Evolutionary conservation across 2,797 vertebrate genomes (phyloP).

Genomic region (Pseudocheirus occidentalis): DNA sequence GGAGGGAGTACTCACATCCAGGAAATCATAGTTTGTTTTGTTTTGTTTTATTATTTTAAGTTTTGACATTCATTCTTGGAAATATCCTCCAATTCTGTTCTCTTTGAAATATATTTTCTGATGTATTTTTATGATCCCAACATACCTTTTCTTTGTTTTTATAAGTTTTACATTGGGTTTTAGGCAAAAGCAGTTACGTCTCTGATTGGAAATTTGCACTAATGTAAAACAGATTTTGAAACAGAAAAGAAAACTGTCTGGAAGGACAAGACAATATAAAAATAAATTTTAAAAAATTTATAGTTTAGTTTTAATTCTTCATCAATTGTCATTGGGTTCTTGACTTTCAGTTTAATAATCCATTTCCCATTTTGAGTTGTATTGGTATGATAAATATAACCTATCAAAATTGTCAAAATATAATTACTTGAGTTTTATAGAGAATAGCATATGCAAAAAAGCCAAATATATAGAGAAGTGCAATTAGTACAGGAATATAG

Average conservation of each 20-base stretch:
- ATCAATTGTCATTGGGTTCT: constrained; percentile 30
- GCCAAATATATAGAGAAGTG: not conserved
- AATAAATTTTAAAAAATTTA: constrained; percentile 15
- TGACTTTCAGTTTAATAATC: constrained; percentile 8
- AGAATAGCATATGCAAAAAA: constrained; percentile 22
- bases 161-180: not conserved
- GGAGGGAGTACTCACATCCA: not conserved
- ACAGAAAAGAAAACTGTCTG: not conserved
- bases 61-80: not conserved
- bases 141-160: constrained; percentile 32
- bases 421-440: constrained; percentile 12
- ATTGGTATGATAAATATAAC: constrained; percentile 7
- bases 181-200: constrained; percentile 38
- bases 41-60: too few species aligned
- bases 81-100: not conserved
- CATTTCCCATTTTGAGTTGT: not conserved
- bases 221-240: constrained; percentile 30
- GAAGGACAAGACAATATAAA: not conserved
- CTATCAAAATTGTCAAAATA: not conserved
- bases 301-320: not conserved
- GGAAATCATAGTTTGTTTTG: not conserved
- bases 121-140: constrained; percentile 29
- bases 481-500: constrained; percentile 6
- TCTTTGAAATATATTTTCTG: constrained; percentile 24
- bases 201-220: constrained; percentile 1